These are phyloP conservation scores for Dromiciops gliroides DNA, from an alignment of 2,113 vertebrate genomes.

Conservation along the genomic window DNA sequence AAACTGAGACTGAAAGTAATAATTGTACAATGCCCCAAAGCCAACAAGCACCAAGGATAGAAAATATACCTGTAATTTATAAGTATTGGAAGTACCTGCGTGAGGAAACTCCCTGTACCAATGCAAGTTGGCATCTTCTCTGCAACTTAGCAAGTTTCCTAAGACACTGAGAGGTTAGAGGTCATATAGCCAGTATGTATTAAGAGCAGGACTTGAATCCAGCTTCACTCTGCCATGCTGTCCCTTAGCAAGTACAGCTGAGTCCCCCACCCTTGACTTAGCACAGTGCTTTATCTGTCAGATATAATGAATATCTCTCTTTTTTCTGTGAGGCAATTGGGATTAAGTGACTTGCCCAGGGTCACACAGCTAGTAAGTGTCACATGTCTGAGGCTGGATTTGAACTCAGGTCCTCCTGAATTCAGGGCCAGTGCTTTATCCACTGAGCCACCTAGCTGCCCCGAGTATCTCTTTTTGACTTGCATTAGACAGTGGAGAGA, in stretches of 20 bases:
- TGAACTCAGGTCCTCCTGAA: too few species aligned
- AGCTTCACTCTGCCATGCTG: background rate
- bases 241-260: background rate
- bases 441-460: too few species aligned
- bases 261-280: background rate
- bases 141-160: background rate
- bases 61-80: background rate
- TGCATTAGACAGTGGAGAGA: too few species aligned
- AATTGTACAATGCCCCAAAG: background rate
- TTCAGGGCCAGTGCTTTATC: too few species aligned
- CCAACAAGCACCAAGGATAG: background rate
- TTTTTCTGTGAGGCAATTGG: too few species aligned
- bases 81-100: background rate
- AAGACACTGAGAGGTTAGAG: background rate
- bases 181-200: background rate
- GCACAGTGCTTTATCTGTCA: background rate
- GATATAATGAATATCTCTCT: background rate
- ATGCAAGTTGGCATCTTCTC: background rate
- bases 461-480: too few species aligned
- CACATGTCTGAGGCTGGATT: too few species aligned
- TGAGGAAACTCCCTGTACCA: background rate
- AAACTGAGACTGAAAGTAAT: background rate
- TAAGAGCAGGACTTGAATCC: background rate
- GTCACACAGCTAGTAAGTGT: too few species aligned
- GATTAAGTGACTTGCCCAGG: too few species aligned